phyloP scores from a whole-genome alignment of 2,113 vertebrate genomes.

The Hemiprocne comata region DNA sequence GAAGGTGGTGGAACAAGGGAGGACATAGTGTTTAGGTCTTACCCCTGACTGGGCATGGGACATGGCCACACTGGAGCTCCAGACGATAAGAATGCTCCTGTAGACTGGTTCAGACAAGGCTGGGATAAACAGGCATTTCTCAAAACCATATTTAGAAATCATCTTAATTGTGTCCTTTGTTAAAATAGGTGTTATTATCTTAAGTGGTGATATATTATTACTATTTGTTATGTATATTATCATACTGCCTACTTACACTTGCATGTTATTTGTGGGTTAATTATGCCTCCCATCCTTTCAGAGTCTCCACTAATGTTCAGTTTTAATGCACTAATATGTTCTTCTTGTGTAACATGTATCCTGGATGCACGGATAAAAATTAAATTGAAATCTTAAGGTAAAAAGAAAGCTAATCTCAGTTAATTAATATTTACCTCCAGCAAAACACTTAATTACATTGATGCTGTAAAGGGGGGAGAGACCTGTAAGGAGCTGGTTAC shows the following conservation, averaged over 20 bases:
- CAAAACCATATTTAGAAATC: slow-evolving; percentile 16
- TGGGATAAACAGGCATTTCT: slow-evolving; percentile 5
- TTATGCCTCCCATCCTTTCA: slow-evolving; percentile 46
- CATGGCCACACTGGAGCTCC: not conserved
- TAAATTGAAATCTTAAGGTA: slow-evolving; percentile 44
- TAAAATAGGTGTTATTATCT: slow-evolving; percentile 30
- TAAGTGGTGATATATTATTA: slow-evolving; percentile 5
- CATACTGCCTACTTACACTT: slow-evolving; percentile 32
- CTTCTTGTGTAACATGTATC: not conserved
- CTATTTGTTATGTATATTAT: slow-evolving; percentile 58
- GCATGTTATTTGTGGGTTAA: slow-evolving; percentile 42
- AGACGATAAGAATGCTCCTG: not conserved
- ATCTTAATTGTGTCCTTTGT: slow-evolving; percentile 12
- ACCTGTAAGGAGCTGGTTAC: slow-evolving; percentile 22
- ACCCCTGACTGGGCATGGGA: not conserved
- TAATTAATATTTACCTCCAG: slow-evolving; percentile 59
- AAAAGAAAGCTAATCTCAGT: slow-evolving; percentile 28
- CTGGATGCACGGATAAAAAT: slow-evolving; percentile 35
- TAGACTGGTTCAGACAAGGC: not conserved
- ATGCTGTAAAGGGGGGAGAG: not conserved
- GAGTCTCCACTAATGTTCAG: slow-evolving; percentile 26
- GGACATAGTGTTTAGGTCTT: not conserved
- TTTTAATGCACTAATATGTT: slow-evolving; percentile 34
- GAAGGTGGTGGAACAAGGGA: not conserved
- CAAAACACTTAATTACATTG: slow-evolving; percentile 34